Base-by-base conservation (phyloP, 2,113 vertebrate species). In the Antennarius striatus region DNA sequence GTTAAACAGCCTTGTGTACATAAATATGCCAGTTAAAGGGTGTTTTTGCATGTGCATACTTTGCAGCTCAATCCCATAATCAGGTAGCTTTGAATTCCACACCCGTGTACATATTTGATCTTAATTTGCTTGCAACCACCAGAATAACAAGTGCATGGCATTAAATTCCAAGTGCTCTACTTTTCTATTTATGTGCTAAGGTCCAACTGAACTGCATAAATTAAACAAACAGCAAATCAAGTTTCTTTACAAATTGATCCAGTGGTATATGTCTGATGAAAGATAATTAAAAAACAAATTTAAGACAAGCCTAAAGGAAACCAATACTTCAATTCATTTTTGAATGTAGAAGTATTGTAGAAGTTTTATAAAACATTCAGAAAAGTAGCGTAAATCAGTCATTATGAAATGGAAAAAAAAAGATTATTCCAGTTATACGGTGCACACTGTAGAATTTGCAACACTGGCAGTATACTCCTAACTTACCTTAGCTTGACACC, bases 401-500 rank as follows among this genome's bases (percentile, higher is more conserved):
- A 43, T 11, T 7, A 6, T 11, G 10, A 11, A 12, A 43, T 11
- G 42, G 1, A 43, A 10, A 43, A 43, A 11, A 10, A 43, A 43
- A 43, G 9, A 43, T 51, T 32, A n/a, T 17, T 36, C 68, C 7
- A 1, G 28, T n/a, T 57, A 5, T 30, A 1, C 4, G 53, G 13
- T 39, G 0, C 39, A 48, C 15, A 60, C 12, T 32, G 11, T 12
- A 51, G 42, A 49, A 7, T 22, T 22, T 22, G 22, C 30, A 46
- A 46, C 43, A 39, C 2, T n/a, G 45, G 46, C 63, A 69, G 62
- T n/a, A 17, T 63, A 16, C 17, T 60, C 47, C 40, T 45, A 28
- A 60, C 28, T 54, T 57, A 67, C 64, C 63, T 70, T 6, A 10
- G 57, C 51, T 57, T 71, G 59, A 55, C 54, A 79, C 50, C 47